Percentiles rank a stretch among this genome's conserved stretches.
These are phyloP conservation scores for Eriocheir sinensis DNA, from an alignment of 1,140 invertebrate species.

Conservation along the genomic window DNA sequence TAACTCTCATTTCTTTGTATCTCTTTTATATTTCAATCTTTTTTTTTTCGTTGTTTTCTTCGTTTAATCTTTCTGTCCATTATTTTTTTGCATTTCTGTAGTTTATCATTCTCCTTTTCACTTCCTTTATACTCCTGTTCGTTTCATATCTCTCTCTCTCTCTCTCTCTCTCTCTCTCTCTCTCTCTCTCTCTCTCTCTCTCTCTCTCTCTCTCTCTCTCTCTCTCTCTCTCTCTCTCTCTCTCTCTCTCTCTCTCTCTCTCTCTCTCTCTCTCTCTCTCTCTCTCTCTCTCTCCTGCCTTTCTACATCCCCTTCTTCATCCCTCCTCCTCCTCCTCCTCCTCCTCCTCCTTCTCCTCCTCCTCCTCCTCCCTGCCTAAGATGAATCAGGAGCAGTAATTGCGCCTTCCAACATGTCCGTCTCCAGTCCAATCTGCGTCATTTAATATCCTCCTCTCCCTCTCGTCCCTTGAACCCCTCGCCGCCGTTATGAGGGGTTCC, in stretches of 20 bases:
- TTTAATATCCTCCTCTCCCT: slow-evolving; percentile 38
- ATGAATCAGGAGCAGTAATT: slow-evolving; percentile 68
- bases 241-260: background rate
- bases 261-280: background rate
- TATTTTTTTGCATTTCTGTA: no score
- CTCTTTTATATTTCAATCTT: no score
- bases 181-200: background rate
- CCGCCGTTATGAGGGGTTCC: slow-evolving; percentile 34
- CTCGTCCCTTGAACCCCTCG: slow-evolving; percentile 4
- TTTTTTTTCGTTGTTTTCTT: no score
- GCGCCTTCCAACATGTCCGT: slow-evolving; percentile 67
- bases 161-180: background rate
- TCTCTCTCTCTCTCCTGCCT: background rate
- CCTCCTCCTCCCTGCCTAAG: background rate
- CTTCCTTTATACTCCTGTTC: background rate
- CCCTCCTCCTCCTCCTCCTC: slow-evolving; percentile 8
- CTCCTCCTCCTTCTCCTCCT: slow-evolving; percentile 5
- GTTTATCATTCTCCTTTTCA: no score
- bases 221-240: slow-evolving; percentile 34
- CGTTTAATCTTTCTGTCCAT: no score
- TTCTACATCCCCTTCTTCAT: background rate
- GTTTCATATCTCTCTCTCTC: no score
- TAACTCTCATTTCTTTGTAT: no score
- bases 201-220: slow-evolving; percentile 15
- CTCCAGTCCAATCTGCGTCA: slow-evolving; percentile 64